Evolutionary conservation across 2,113 vertebrate species (phyloP).

Genomic region (Xiphophorus maculatus): DNA sequence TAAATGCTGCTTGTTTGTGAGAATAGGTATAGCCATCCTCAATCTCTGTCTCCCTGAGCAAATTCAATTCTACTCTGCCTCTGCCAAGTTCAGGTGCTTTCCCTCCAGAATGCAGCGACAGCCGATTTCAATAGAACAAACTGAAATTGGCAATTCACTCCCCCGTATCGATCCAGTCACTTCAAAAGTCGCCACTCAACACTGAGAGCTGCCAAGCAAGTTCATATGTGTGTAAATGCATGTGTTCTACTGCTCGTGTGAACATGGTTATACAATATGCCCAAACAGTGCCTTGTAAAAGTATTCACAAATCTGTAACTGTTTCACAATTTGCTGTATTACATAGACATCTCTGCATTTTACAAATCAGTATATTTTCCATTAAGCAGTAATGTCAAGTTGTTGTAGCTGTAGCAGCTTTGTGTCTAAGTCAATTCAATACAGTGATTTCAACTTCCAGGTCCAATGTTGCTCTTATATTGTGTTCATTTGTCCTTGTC

Average conservation of each 20-base stretch:
- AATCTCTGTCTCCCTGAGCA: slow-evolving; percentile 40
- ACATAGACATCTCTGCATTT: too few relatives aligned
- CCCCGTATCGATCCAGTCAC: slow-evolving; percentile 73
- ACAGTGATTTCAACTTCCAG: neutral
- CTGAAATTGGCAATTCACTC: slow-evolving; percentile 78
- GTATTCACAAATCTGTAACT: too few relatives aligned
- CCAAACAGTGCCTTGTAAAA: too few relatives aligned
- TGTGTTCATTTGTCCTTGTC: neutral
- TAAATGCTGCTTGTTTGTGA: neutral
- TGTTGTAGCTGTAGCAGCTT: neutral
- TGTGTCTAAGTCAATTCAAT: neutral
- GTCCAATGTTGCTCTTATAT: neutral
- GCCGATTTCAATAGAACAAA: slow-evolving; percentile 72
- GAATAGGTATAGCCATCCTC: slow-evolving; percentile 30
- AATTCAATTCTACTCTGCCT: slow-evolving; percentile 68
- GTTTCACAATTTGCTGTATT: too few relatives aligned
- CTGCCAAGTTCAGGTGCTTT: slow-evolving; percentile 66
- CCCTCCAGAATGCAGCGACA: slow-evolving; percentile 57
- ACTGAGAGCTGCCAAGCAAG: slow-evolving; percentile 64
- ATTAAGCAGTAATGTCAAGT: neutral
- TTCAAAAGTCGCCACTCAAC: slow-evolving; percentile 63
- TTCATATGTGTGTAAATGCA: slow-evolving; percentile 14
- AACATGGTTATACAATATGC: neutral
- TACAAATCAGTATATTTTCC: neutral
- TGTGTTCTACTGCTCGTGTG: neutral